phyloP scores from a whole-genome alignment of 2,797 vertebrate species.

The Takifugu rubripes region DNA sequence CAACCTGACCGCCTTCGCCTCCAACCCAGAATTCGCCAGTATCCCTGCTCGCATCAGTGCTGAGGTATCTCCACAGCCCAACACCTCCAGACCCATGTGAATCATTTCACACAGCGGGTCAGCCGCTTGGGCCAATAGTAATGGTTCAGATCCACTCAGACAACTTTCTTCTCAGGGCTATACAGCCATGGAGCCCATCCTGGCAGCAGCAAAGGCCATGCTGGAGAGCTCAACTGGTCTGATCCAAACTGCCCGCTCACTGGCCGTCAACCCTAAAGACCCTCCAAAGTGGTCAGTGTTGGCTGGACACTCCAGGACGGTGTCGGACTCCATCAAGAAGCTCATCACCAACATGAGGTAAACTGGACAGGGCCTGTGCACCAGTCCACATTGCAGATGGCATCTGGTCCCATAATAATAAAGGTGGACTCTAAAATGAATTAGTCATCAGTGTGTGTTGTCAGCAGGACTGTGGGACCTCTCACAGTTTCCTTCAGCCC shows the following conservation, averaged over 20 bases:
- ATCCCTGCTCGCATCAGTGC: constrained; percentile 95
- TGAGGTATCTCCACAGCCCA: constrained; percentile 74
- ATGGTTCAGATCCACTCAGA: too few relatives aligned
- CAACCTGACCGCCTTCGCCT: constrained; percentile 93
- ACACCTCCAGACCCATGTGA: too few relatives aligned
- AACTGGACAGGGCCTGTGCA: background rate
- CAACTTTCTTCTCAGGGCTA: constrained; percentile 75
- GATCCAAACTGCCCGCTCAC: constrained; percentile 94
- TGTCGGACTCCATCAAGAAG: constrained; percentile 98
- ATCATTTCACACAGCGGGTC: too few relatives aligned
- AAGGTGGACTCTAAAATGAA: too few relatives aligned
- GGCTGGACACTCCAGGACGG: constrained; percentile 92
- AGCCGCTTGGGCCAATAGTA: too few relatives aligned
- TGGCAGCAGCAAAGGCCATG: constrained; percentile 91
- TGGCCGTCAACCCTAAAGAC: constrained; percentile 97
- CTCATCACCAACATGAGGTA: constrained; percentile 99
- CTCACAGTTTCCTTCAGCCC: too few relatives aligned
- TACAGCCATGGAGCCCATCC: constrained; percentile 93
- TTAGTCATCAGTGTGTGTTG: too few relatives aligned
- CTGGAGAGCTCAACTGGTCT: constrained; percentile 92
- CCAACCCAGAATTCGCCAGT: constrained; percentile 96
- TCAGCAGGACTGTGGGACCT: too few relatives aligned
- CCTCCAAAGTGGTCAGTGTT: constrained; percentile 95
- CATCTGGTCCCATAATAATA: too few relatives aligned
- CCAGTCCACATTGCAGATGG: too few relatives aligned